These are phyloP conservation scores for Herpetotheres cachinnans DNA, from an alignment of 2,113 vertebrate genomes.

Conservation along the genomic window DNA sequence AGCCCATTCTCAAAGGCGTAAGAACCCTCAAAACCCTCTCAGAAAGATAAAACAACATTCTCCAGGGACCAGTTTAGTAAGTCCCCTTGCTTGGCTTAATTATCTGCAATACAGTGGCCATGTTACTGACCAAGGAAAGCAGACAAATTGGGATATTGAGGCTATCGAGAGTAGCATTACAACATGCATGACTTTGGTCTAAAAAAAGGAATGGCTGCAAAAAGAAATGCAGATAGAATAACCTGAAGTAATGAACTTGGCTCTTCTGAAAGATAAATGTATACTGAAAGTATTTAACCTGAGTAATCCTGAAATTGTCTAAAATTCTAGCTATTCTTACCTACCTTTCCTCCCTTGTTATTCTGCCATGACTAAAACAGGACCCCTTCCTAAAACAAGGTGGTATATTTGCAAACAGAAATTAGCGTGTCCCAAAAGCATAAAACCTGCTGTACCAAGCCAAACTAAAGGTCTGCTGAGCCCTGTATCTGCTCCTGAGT, in stretches of 20 bases:
- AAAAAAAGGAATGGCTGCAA: neutral
- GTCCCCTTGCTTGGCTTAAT: neutral
- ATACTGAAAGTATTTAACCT: neutral
- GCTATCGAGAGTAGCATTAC: neutral
- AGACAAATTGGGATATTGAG: neutral
- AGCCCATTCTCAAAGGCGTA: accelerated
- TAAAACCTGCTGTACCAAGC: neutral
- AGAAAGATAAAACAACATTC: neutral
- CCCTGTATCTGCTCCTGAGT: neutral
- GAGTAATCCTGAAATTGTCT: neutral
- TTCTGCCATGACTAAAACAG: neutral
- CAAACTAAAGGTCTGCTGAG: neutral
- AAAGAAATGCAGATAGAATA: neutral
- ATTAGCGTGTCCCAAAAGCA: neutral
- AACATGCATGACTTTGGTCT: accelerated
- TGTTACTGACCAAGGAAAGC: neutral
- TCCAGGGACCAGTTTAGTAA: neutral
- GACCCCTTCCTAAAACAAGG: neutral
- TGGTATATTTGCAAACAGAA: neutral
- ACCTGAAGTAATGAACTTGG: neutral
- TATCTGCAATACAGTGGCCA: neutral
- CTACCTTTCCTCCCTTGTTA: neutral
- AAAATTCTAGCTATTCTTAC: neutral
- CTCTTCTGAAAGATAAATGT: neutral
- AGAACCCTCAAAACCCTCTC: neutral